phyloP scores from a whole-genome alignment of 2,113 vertebrate genomes.

The Platichthys flesus region DNA sequence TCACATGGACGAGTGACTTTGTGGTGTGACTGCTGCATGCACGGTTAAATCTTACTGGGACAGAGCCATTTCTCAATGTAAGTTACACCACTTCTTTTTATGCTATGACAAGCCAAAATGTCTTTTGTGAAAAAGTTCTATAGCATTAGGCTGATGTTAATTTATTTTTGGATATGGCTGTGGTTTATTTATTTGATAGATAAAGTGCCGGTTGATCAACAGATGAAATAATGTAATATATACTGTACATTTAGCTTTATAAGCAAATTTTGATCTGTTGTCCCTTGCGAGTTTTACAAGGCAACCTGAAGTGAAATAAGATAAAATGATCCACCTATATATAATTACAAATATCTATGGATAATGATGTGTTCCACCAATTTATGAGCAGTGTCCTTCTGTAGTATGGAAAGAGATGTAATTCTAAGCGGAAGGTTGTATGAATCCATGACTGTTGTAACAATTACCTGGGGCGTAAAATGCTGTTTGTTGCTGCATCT shows the following conservation, averaged over 20 bases:
- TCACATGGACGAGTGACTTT: background rate
- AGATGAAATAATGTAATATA: too few species aligned
- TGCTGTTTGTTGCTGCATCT: slow-evolving; percentile 88
- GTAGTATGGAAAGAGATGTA: too few species aligned
- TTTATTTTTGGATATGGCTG: background rate
- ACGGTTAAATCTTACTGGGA: background rate
- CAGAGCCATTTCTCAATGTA: background rate
- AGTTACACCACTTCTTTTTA: background rate
- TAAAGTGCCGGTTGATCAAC: too few species aligned
- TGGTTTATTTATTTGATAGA: too few species aligned
- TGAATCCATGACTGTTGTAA: background rate
- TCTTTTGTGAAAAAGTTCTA: background rate
- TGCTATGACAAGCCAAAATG: background rate
- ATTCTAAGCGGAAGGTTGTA: background rate
- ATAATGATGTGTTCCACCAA: background rate
- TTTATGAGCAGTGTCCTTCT: background rate
- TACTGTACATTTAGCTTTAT: too few species aligned
- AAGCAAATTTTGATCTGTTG: too few species aligned
- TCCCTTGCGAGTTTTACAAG: too few species aligned
- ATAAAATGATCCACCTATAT: too few species aligned
- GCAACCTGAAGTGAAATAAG: too few species aligned
- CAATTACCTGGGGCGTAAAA: slow-evolving; percentile 94
- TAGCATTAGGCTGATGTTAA: background rate
- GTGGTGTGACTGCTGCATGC: background rate
- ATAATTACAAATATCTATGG: too few species aligned